Evolutionary conservation across 1,140 invertebrate species (phyloP), one percentile per base, ranked within the genome.

Genomic region (Armadillidium nasatum): DNA sequence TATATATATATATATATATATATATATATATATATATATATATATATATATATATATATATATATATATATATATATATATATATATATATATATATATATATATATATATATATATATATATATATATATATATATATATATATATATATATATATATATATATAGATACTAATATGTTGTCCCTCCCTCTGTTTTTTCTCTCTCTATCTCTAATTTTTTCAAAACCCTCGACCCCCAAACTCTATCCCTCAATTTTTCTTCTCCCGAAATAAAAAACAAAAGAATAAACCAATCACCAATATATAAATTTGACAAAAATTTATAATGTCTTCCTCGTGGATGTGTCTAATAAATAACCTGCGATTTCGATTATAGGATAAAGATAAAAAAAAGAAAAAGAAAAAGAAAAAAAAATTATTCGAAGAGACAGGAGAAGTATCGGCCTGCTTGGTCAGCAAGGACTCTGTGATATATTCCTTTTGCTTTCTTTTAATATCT

Each of bases 1-100:
- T 70, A 70, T 70, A 70, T 70, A 70, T 70, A 70, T 70, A 70
- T 70, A 70, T 70, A 70, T 70, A 70, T 19, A 15, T 60, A 60
- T 60, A 60, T 60, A 60, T 60, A 60, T 60, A 60, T 60, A 60
- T 60, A 60, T 60, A 60, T 60, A 60, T 60, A 60, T 60, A 60
- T 60, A 60, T 60, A 60, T 60, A 60, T 60, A 60, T 60, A 60
- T 60, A 60, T 60, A 60, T 60, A 60, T 60, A 60, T 15, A 60
- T 19, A 15, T 60, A 60, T 19, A 33, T 33, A 33, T 33, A 33
- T 33, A 33, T 60, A 60, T 60, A 60, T 60, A 60, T 60, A 60
- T 60, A 60, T 60, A 60, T 60, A 60, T 60, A 60, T 60, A 60
- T 60, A 60, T 60, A 60, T 60, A 60, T 60, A 60, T 60, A 60